Evolutionary conservation across 2,113 vertebrate genomes (phyloP), one percentile per base, ranked within the genome.

Genomic region (Lamprologus tigripictilis): DNA sequence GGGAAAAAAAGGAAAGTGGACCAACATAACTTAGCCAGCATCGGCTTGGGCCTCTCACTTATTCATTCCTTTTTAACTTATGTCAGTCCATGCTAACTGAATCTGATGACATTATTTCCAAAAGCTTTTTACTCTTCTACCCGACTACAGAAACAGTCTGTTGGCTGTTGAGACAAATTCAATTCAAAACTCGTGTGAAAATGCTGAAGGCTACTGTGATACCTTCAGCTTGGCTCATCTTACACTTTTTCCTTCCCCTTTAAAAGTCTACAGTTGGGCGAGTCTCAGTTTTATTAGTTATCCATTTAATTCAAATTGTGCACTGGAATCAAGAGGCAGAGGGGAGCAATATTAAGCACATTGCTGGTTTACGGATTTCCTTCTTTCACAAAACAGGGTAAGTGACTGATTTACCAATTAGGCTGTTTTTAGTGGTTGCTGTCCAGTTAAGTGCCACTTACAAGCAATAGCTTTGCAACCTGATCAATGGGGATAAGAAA

Each of bases 371-470:
- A 76, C 42, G 0, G 23, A 76, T 76, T 5, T 49, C 14, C 42
- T 49, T 19, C 40, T 26, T 76, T 76, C 42, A 49, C 9, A 76
- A 49, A 31, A 0, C 71, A 19, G 6, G 71, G 23, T 19, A 47
- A 31, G 42, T 49, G 42, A 19, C 16, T 5, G 42, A 49, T 31
- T 66, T 49, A 31, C 42, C 9, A 49, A 4, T 49, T 3, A 12
- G 71, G 23, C 9, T 7, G 16, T 12, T 1, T 49, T 76, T 19
- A 49, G 1, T 49, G 9, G 23, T 12, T 31, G 71, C 42, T 12
- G 4, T 49, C 71, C 42, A 17, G 0, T 0, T 9, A 19, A 78
- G 1, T 49, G 42, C 42, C 3, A 5, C 42, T 0, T 19, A 0
- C 45, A 78, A 49, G 23, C 1, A 49, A 76, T 19, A 31, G 71